Evolutionary conservation across 2,797 vertebrate genomes (phyloP).

Genomic region (Clamator glandarius): DNA sequence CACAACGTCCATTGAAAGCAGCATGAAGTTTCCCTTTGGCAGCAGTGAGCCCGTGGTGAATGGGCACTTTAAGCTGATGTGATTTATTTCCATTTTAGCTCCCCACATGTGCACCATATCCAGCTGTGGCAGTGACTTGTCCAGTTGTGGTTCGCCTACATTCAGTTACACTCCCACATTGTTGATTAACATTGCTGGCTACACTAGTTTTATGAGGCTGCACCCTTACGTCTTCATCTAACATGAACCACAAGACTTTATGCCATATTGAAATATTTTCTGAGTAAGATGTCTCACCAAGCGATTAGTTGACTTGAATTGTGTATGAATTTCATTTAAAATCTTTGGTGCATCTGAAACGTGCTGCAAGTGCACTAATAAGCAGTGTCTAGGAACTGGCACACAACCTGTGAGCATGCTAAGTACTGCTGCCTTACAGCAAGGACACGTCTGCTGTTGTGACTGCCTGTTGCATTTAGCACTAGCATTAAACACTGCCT

Average conservation of each 20-base stretch:
- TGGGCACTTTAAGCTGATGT: not conserved
- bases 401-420: too few relatives aligned
- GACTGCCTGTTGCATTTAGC: not conserved
- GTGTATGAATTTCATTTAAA: not conserved
- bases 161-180: not conserved
- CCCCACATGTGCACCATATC: not conserved
- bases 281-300: not conserved
- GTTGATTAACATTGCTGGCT: not conserved
- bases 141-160: not conserved
- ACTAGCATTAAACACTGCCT: not conserved
- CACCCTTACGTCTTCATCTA: not conserved
- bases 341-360: not conserved
- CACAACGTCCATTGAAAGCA: not conserved
- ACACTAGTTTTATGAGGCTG: not conserved
- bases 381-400: not conserved
- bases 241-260: rapidly evolving
- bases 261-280: not conserved
- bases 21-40: not conserved
- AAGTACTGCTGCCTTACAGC: not conserved
- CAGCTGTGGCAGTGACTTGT: not conserved
- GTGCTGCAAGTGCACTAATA: not conserved
- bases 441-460: not conserved
- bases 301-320: not conserved
- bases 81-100: not conserved
- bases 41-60: not conserved